Percentiles rank a stretch among this genome's conserved stretches.
These are phyloP conservation scores for Cataglyphis albicans DNA, from an alignment of 2,888 invertebrate genomes.

Conservation along the genomic window DNA sequence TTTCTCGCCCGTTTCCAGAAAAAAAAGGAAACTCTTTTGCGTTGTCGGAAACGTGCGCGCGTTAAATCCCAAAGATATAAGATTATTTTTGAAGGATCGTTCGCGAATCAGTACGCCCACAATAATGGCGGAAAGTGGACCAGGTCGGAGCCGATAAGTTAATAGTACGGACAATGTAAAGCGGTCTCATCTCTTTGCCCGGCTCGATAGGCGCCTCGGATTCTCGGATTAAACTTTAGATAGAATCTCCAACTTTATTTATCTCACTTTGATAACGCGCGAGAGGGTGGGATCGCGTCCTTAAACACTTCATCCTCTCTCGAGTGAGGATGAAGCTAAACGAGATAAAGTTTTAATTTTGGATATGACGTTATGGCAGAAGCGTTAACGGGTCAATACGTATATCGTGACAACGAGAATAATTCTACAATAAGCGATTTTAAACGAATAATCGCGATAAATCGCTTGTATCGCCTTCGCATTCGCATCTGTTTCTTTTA, in stretches of 20 bases:
- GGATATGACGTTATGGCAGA: slow-evolving; percentile 18
- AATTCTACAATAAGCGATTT: neutral
- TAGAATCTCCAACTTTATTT: slow-evolving; percentile 54
- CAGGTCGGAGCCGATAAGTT: slow-evolving; percentile 49
- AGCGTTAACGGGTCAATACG: neutral
- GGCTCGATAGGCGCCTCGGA: slow-evolving; percentile 49
- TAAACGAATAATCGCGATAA: neutral
- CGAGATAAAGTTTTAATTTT: slow-evolving; percentile 48
- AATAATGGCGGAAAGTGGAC: slow-evolving; percentile 49
- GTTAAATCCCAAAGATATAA: slow-evolving; percentile 16
- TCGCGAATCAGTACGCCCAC: slow-evolving; percentile 34
- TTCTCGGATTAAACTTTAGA: slow-evolving; percentile 56
- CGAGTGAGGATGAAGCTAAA: slow-evolving; percentile 3
- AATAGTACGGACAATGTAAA: slow-evolving; percentile 50
- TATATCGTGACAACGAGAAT: slow-evolving; percentile 7
- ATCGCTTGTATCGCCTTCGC: neutral
- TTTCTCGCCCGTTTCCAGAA: slow-evolving; percentile 31
- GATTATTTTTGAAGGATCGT: slow-evolving; percentile 28
- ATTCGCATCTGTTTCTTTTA: neutral
- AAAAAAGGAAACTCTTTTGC: neutral
- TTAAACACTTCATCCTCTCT: neutral
- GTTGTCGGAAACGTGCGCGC: neutral
- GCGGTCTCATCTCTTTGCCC: slow-evolving; percentile 46
- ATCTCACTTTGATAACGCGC: slow-evolving; percentile 52
- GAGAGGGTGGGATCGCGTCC: slow-evolving; percentile 7